These are phyloP conservation scores for Chymomyza fuscimana DNA, from an alignment of 2,888 invertebrate species.

Conservation along the genomic window DNA sequence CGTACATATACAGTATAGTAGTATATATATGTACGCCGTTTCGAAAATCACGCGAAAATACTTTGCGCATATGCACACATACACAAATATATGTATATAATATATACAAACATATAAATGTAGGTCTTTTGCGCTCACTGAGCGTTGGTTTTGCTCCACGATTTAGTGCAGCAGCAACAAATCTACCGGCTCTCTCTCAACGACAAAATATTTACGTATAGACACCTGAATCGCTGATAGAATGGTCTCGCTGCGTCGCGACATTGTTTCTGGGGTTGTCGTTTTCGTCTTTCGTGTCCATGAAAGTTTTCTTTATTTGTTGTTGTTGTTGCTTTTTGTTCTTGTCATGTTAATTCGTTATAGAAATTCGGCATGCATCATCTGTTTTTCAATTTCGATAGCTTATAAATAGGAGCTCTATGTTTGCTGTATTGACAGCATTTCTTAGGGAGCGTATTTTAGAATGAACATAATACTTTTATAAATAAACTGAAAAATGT, in stretches of 20 bases:
- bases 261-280: neutral
- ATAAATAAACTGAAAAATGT: no score
- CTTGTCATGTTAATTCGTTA: neutral
- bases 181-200: slow-evolving; percentile 11
- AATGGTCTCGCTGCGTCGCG: slow-evolving; percentile 33
- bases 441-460: neutral
- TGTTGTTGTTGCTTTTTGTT: neutral
- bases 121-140: slow-evolving; percentile 20
- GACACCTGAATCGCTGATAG: slow-evolving; percentile 31
- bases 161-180: neutral
- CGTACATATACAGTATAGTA: neutral
- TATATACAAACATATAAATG: slow-evolving; percentile 10
- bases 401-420: neutral
- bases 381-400: neutral
- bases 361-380: neutral
- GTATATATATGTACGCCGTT: slow-evolving; percentile 20
- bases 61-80: slow-evolving; percentile 27
- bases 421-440: neutral
- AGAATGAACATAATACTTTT: no score
- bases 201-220: slow-evolving; percentile 21
- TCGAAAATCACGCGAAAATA: slow-evolving; percentile 49
- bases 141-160: slow-evolving; percentile 14
- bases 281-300: neutral
- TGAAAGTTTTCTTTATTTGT: neutral
- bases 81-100: neutral